Percentiles rank a stretch among this genome's conserved stretches.
phyloP scores from a whole-genome alignment of 1,140 invertebrate species.

The Acromyrmex charruanus region DNA sequence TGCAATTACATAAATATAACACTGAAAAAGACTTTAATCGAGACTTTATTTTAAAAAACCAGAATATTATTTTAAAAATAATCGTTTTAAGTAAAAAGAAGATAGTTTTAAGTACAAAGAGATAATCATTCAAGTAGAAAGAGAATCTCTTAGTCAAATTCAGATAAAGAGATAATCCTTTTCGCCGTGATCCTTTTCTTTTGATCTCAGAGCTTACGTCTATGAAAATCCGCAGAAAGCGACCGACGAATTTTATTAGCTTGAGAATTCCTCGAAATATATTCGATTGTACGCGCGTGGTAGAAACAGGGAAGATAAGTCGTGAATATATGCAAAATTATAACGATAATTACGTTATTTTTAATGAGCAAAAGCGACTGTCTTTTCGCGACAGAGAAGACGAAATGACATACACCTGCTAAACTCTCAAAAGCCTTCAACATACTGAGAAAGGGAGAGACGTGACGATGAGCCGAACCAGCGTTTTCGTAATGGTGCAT shows the following conservation, averaged over 20 bases:
- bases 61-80: background rate
- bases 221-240: background rate
- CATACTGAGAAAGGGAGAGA: background rate
- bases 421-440: constrained; percentile 2
- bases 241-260: background rate
- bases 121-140: background rate
- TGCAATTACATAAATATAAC: background rate
- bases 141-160: background rate
- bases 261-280: background rate
- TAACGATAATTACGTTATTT: constrained; percentile 44
- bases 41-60: background rate
- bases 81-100: background rate
- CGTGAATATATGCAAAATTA: background rate
- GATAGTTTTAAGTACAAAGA: background rate
- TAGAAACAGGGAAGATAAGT: constrained; percentile 7
- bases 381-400: constrained; percentile 8
- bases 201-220: background rate
- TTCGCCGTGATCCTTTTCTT: background rate
- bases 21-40: background rate
- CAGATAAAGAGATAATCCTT: constrained; percentile 3
- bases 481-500: constrained; percentile 60
- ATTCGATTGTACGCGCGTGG: background rate
- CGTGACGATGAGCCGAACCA: constrained; percentile 30
- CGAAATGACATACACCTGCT: background rate
- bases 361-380: background rate